Conservation (phyloP, 2,888 invertebrate genomes). For the Lepidocyrtinus sp. region DNA sequence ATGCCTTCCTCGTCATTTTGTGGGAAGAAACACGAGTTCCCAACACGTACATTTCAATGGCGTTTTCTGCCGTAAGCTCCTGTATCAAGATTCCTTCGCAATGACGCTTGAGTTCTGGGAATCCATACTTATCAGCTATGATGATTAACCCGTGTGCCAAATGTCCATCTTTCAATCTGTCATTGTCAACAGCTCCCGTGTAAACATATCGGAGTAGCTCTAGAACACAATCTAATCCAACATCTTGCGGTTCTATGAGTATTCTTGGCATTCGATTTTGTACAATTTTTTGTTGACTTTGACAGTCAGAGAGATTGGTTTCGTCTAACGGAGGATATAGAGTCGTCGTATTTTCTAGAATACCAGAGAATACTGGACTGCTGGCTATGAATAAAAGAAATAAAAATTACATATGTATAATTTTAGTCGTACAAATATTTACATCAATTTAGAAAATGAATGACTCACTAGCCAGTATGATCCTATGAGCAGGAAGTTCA, state of each 20-base stretch:
- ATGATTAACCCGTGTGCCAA: constrained; percentile 55
- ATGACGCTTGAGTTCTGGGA: constrained; percentile 61
- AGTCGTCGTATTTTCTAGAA: constrained; percentile 49
- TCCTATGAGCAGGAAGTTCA: constrained; percentile 63
- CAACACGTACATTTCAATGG: constrained; percentile 64
- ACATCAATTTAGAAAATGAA: not conserved
- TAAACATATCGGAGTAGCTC: constrained; percentile 65
- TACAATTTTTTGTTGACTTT: not conserved
- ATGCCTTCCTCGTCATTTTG: constrained; percentile 58
- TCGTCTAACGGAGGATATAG: not conserved
- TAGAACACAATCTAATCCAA: constrained; percentile 47
- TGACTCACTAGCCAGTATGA: constrained; percentile 65
- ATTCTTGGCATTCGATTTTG: constrained; percentile 26
- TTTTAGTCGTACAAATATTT: not conserved
- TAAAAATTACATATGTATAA: not conserved
- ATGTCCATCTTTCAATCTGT: constrained; percentile 34
- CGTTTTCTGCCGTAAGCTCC: constrained; percentile 56
- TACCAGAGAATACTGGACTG: constrained; percentile 63
- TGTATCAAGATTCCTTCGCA: constrained; percentile 61
- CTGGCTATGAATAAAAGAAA: constrained; percentile 53
- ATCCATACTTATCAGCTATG: constrained; percentile 51
- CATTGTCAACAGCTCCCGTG: constrained; percentile 62
- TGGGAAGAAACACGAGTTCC: constrained; percentile 56
- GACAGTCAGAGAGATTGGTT: constrained; percentile 32
- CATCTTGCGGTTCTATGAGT: constrained; percentile 29